Evolutionary conservation across 2,888 invertebrate genomes (phyloP).

Genomic region (Drosophila paramelanica): DNA sequence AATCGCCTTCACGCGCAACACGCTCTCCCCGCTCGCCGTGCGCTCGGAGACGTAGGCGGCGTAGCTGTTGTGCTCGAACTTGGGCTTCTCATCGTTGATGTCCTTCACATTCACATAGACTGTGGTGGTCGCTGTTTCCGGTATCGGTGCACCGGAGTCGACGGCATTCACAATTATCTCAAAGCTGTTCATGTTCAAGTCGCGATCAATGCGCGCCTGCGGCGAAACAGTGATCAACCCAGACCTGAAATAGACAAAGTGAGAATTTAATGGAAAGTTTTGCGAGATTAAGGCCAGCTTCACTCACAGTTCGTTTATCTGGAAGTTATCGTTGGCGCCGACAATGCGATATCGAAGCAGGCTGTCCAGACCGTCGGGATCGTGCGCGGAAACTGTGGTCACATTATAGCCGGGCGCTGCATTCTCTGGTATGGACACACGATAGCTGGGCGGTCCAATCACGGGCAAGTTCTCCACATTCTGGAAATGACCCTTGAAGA

Average conservation of each 20-base stretch:
- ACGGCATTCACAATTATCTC: conserved; percentile 91
- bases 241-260: conserved; percentile 85
- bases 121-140: conserved; percentile 91
- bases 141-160: conserved; percentile 90
- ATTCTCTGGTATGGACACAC: conserved; percentile 90
- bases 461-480: conserved; percentile 86
- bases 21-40: conserved; percentile 87
- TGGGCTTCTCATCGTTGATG: conserved; percentile 93
- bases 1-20: conserved; percentile 88
- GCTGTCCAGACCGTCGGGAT: conserved; percentile 91
- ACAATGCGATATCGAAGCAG: conserved; percentile 89
- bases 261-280: neutral
- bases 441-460: conserved; percentile 89
- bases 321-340: conserved; percentile 91
- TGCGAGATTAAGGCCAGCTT: neutral
- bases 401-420: conserved; percentile 89
- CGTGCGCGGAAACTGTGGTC: conserved; percentile 90
- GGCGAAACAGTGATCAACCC: conserved; percentile 90
- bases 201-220: conserved; percentile 90
- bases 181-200: conserved; percentile 88
- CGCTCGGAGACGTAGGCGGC: conserved; percentile 90
- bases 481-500: conserved; percentile 91
- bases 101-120: conserved; percentile 90
- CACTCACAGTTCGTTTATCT: conserved; percentile 89
- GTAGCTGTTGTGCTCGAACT: conserved; percentile 88